Evolutionary conservation across 2,888 invertebrate species (phyloP), one percentile per base, ranked within the genome.

Genomic region (Lasioglossum figueresi): DNA sequence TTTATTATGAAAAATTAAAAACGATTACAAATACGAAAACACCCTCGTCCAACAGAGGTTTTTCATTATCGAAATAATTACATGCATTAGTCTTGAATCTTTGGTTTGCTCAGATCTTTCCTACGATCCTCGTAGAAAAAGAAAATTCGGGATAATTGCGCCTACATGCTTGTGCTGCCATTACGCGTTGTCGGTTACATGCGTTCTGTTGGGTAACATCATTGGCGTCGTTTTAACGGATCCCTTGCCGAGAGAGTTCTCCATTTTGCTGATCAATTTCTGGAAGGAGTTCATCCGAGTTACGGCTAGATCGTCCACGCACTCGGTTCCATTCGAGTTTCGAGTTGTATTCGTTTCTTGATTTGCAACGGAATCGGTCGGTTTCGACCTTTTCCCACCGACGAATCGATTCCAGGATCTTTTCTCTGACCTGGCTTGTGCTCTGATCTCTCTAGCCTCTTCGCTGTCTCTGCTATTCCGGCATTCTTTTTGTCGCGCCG

Each of bases 251-350:
- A 94, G 81, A 2, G 93, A 92, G 40, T 87, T 93, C 80, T 94
- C 94, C 89, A 94, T 89, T 85, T 92, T 94, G 78, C 88, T 94
- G 34, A 94, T 92, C 16, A 94, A 85, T 74, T 92, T 94, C 78
- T 94, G 92, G 27, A 94, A 91, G 8, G 92, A 93, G 34, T 93
- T 94, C 52, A 92, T 89, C 80, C 91, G 89, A 12, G 78, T 82
- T 0, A 76, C 91, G 14, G 79, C 83, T 0, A 78, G 4, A 27
- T 84, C 81, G 10, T 90, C 88, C n/a, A 34, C 14, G 19, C 85
- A 82, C 3, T 90, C 90, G 6, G 71, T 52, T 12, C 86, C 88
- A 37, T 76, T 85, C 12, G 23, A 52, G 14, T n/a, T 16, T 71
- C 75, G 85, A 56, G 12, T 5, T 5, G 14, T 37, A 31, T 86